Evolutionary conservation across 2,888 invertebrate genomes (phyloP).

Genomic region (Himalopsyche japonica): DNA sequence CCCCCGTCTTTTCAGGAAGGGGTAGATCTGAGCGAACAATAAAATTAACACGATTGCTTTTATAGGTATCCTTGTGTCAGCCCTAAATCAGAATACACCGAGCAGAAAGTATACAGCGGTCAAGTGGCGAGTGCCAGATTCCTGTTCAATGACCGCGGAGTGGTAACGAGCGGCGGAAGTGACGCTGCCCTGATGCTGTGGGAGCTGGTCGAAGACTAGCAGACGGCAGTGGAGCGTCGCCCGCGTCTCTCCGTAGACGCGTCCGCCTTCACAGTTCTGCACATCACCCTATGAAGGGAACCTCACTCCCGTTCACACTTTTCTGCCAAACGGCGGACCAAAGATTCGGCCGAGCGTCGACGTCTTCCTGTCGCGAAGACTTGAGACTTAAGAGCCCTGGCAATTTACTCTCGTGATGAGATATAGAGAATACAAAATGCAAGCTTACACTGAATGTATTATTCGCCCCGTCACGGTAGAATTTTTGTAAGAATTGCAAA

Average conservation of each 20-base stretch:
- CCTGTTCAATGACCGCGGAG: conserved; percentile 82
- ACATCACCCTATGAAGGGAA: conserved; percentile 12
- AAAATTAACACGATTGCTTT: conserved; percentile 12
- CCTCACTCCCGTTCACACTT: neutral
- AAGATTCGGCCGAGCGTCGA: neutral
- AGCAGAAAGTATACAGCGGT: conserved; percentile 85
- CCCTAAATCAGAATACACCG: conserved; percentile 84
- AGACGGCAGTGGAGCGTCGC: conserved; percentile 10
- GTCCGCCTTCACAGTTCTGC: conserved; percentile 27
- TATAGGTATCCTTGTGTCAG: conserved; percentile 82
- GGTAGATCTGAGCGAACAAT: neutral
- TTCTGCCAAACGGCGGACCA: neutral
- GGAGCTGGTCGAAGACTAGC: conserved; percentile 83
- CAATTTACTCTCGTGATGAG: neutral
- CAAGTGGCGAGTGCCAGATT: conserved; percentile 80
- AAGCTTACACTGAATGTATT: neutral
- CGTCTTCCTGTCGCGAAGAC: no score
- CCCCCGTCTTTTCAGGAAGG: no score
- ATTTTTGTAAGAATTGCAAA: neutral
- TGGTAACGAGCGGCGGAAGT: conserved; percentile 83
- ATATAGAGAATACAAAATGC: neutral
- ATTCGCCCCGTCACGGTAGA: neutral
- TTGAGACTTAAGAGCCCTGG: no score
- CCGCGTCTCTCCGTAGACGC: conserved; percentile 21
- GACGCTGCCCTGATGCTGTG: conserved; percentile 91